A percentile compares a stretch with the other conserved stretches of the same genome.
phyloP scores from a whole-genome alignment of 2,797 vertebrate genomes.

The Taenioides sp. region DNA sequence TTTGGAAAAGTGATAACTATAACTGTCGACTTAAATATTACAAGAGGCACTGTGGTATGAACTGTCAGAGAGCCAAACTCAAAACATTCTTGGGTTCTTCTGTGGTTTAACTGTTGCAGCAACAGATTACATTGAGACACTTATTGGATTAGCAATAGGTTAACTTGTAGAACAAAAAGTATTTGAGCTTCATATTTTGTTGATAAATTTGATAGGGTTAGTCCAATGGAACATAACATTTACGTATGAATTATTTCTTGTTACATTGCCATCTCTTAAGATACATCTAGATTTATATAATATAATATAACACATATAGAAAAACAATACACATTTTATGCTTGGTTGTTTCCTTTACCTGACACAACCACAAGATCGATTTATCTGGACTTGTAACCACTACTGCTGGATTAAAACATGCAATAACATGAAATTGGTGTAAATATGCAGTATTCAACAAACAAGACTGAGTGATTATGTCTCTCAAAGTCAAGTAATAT shows the following conservation, averaged over 20 bases:
- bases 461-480: background rate
- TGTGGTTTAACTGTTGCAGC: background rate
- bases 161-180: background rate
- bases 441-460: background rate
- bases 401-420: background rate
- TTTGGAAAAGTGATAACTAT: constrained; percentile 7
- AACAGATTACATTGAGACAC: constrained; percentile 2
- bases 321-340: background rate
- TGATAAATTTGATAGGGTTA: background rate
- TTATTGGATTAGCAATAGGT: constrained; percentile 1
- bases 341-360: too few relatives aligned
- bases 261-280: background rate
- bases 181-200: background rate
- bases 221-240: background rate
- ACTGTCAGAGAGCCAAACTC: background rate
- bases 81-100: constrained; percentile 1
- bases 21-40: background rate
- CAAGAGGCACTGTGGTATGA: background rate
- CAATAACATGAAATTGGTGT: background rate
- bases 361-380: too few relatives aligned
- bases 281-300: background rate
- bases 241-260: background rate
- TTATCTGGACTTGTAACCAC: too few relatives aligned
- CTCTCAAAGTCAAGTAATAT: background rate
- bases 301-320: background rate